Percentiles rank a stretch among this genome's conserved stretches.
Evolutionary conservation across 1,140 invertebrate species (phyloP).

Genomic region (Dendroctonus ponderosae): DNA sequence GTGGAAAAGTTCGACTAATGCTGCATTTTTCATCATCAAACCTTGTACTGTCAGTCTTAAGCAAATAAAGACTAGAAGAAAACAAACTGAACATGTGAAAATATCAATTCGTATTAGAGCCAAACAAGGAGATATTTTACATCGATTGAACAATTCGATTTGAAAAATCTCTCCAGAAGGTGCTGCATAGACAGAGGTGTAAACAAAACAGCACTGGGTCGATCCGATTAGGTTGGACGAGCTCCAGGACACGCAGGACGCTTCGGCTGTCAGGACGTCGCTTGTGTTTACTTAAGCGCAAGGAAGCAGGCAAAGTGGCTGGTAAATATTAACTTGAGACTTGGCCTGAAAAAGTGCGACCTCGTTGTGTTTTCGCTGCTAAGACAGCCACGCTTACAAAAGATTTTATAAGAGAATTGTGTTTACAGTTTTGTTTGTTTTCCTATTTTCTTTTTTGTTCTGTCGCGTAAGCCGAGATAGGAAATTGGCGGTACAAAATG

Average conservation of each 20-base stretch:
- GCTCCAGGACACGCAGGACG: slow-evolving; percentile 11
- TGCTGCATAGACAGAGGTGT: too few species aligned
- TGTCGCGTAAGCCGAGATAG: background rate
- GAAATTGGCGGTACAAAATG: too few species aligned
- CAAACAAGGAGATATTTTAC: too few species aligned
- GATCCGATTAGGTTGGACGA: slow-evolving; percentile 13
- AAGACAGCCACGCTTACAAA: slow-evolving; percentile 10
- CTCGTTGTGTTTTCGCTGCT: slow-evolving; percentile 15
- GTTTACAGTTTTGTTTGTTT: slow-evolving; percentile 15
- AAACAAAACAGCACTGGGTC: too few species aligned
- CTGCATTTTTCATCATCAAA: too few species aligned
- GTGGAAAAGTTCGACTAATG: too few species aligned
- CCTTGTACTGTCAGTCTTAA: too few species aligned
- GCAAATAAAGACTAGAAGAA: too few species aligned
- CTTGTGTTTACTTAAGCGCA: slow-evolving; percentile 14
- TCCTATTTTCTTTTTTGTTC: slow-evolving; percentile 11
- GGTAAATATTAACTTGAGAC: slow-evolving; percentile 24
- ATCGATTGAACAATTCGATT: too few species aligned
- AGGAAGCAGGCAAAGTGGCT: slow-evolving; percentile 24
- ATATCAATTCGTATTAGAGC: too few species aligned
- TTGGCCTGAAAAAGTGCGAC: slow-evolving; percentile 12
- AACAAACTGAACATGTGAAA: too few species aligned
- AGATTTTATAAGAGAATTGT: slow-evolving; percentile 5
- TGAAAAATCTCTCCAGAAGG: too few species aligned
- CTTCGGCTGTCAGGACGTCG: slow-evolving; percentile 11